A percentile compares a stretch with the other conserved stretches of the same genome.
Evolutionary conservation across 35 echinoderm and acorn worm species (phyloP).

Genomic region (Nesometra sesokonis): DNA sequence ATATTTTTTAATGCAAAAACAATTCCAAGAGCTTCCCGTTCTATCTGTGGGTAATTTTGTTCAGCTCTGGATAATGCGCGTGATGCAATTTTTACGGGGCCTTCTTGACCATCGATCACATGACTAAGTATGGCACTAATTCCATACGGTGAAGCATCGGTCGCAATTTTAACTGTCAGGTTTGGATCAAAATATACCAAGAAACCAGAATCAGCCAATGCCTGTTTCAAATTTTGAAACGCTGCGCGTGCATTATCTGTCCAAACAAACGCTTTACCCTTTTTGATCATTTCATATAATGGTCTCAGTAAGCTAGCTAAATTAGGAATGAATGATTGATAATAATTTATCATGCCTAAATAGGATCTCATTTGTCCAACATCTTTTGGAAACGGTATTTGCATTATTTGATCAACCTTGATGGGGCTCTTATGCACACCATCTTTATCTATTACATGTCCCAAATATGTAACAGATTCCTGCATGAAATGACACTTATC

Average conservation of each 20-base stretch:
- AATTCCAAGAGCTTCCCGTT: constrained; percentile 19
- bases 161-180: constrained; percentile 23
- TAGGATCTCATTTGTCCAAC: constrained; percentile 22
- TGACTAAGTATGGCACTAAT: constrained; percentile 22
- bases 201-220: constrained; percentile 24
- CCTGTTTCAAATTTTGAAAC: neutral
- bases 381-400: neutral
- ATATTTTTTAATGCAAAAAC: constrained; percentile 23
- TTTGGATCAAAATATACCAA: constrained; percentile 24
- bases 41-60: constrained; percentile 26
- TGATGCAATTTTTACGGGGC: constrained; percentile 22
- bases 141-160: constrained; percentile 22
- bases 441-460: constrained; percentile 16
- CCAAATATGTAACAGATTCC: constrained; percentile 22
- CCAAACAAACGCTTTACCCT: neutral
- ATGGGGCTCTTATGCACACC: constrained; percentile 12
- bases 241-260: neutral
- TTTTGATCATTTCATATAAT: neutral
- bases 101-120: constrained; percentile 25
- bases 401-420: constrained; percentile 8
- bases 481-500: constrained; percentile 29
- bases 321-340: constrained; percentile 3
- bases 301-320: constrained; percentile 3
- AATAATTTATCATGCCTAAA: constrained; percentile 11
- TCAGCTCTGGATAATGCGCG: constrained; percentile 6